Evolutionary conservation across 1,140 invertebrate species (phyloP), one percentile per base, ranked within the genome.

Genomic region (Coelopa frigida): DNA sequence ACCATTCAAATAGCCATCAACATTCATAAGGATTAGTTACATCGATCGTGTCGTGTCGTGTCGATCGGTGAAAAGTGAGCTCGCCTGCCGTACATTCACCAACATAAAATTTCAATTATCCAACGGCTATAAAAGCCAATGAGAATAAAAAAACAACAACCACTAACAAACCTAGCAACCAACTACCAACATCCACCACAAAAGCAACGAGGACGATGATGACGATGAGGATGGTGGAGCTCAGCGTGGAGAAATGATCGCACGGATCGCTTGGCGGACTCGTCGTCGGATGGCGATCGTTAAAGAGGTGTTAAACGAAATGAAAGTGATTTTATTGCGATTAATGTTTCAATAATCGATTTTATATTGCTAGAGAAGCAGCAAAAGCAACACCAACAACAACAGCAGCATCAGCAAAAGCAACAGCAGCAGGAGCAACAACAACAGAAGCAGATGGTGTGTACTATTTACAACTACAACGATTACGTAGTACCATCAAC

Each of bases 101-200:
- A 48, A 48, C 46, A 48, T 48, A 48, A 48, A 48, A 48, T 48
- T 48, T 48, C 46, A 48, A 48, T 48, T 48, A 42, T 29, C 40
- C 40, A 11, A 4, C 32, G 40, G 5, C 40, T 22, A 42, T 42
- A 42, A 42, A 42, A 42, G 27, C 15, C 12, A 7, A 22, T 17
- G 15, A 23, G 11, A 41, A 14, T 26, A 41, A 14, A 41, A 26
- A n/a, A 26, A 6, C 14, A 24, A 39, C 3, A 40, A 40, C 7
- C 22, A 14, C 3, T 24, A 10, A 8, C 20, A 20, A 6, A 29
- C 23, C 27, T 20, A 10, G 3, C n/a, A 27, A 23, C 8, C 15
- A n/a, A n/a, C 27, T 8, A n/a, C 27, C 7, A 29, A 29, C 27
- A 42, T 42, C 40, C 26, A 12, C 27, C 40, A 42, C 18, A 14